Percentiles rank a stretch among this genome's conserved stretches.
Conservation (phyloP, 2,888 invertebrate genomes). For the Lomographa bimaculata region DNA sequence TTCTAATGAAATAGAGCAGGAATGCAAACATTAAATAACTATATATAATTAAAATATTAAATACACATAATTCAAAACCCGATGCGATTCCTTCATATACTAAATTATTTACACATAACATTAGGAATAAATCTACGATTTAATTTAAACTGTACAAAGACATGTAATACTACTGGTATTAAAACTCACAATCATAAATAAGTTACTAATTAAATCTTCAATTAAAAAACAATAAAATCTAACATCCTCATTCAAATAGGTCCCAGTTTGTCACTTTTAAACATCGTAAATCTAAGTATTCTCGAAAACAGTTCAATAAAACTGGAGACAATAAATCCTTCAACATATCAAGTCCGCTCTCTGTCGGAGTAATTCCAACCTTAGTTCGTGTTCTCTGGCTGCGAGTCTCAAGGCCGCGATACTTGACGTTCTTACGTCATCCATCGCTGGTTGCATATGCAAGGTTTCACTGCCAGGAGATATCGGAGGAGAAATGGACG, state of each 20-base stretch:
- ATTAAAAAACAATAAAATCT: constrained; percentile 10
- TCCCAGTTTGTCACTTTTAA: constrained; percentile 14
- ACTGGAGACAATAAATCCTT: constrained; percentile 10
- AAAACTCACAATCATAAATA: constrained; percentile 18
- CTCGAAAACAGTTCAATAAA: constrained; percentile 13
- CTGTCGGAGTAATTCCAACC: constrained; percentile 91
- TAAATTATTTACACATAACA: too few species aligned
- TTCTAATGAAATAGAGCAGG: too few species aligned
- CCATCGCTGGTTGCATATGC: constrained; percentile 70
- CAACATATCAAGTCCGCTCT: constrained; percentile 81
- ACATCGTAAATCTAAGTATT: constrained; percentile 15
- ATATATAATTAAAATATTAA: too few species aligned
- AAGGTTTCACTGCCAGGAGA: constrained; percentile 79
- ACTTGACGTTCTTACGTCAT: constrained; percentile 92
- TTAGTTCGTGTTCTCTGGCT: constrained; percentile 94
- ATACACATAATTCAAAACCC: too few species aligned
- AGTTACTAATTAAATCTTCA: constrained; percentile 15
- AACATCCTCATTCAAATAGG: constrained; percentile 12
- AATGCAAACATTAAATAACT: too few species aligned
- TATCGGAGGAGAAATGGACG: constrained; percentile 80
- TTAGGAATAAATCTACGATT: too few species aligned
- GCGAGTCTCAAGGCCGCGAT: constrained; percentile 94
- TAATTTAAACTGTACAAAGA: too few species aligned
- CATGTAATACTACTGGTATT: constrained; percentile 5
- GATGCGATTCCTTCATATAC: too few species aligned